Evolutionary conservation across 53 echinoderm and acorn worm genomes (phyloP), one percentile per base, ranked within the genome.

Genomic region (Paracentrotus lividus): DNA sequence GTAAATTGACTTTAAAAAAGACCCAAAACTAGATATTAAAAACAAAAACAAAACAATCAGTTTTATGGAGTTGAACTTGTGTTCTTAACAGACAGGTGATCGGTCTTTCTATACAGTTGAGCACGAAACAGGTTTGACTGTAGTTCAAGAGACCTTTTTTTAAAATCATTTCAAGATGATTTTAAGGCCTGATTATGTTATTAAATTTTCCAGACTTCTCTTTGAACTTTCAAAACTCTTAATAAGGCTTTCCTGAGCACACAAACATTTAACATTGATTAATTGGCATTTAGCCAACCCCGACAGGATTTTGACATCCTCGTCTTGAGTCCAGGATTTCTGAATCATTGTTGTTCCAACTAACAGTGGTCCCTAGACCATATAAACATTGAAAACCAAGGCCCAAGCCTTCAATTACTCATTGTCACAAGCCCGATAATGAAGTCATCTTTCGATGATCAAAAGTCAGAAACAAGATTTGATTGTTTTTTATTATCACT

Each of bases 311-410:
- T 15, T 72, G 21, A 72, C 40, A 40, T 40, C 40, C 1, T 5
- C 16, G 40, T 72, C 38, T 40, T 12, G 36, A 72, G 72, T 72
- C 18, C 36, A 72, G 18, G 31, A 18, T 27, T 72, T 72, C 72
- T 72, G 72, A 72, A 16, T 72, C 72, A 72, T 72, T 72, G 72
- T 72, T 72, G 40, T 72, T 40, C 72, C 40, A 72, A 40, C 72
- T 40, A 18, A 20, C 0, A n/a, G 20, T 5, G 32, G 72, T 36
- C 36, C 72, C 40, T 40, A 38, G 72, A 40, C 36, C 64, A 33
- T 33, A 40, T 72, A 72, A 72, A 72, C 72, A 72, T 72, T 72
- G 4, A 72, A 69, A 16, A 72, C 38, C 40, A 40, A 38, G 72
- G 72, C 72, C 72, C 4, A 32, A 40, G 5, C 40, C 40, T 21